phyloP scores from a whole-genome alignment of 2,888 invertebrate genomes.

The Eilema depressum region DNA sequence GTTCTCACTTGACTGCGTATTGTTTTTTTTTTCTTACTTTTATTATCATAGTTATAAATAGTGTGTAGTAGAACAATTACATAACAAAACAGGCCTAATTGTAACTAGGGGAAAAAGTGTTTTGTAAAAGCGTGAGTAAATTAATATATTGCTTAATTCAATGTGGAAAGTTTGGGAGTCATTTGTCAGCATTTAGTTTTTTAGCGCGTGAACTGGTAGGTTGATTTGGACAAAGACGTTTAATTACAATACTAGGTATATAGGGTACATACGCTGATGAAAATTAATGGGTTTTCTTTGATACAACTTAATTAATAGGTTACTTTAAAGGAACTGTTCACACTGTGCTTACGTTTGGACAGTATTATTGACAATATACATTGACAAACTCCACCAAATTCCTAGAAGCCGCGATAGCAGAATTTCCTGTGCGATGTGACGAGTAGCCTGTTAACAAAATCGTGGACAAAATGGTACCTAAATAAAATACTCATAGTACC shows the following conservation, averaged over 20 bases:
- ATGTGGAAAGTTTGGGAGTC: conserved; percentile 8
- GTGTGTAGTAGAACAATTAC: conserved; percentile 30
- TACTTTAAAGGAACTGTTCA: conserved; percentile 7
- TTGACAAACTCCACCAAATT: too few relatives aligned
- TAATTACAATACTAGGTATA: not conserved
- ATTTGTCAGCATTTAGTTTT: conserved; percentile 3
- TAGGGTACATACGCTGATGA: not conserved
- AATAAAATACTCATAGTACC: too few relatives aligned
- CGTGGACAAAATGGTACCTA: too few relatives aligned
- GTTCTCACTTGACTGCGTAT: conserved; percentile 50
- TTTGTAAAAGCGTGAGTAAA: conserved; percentile 27
- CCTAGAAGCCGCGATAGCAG: too few relatives aligned
- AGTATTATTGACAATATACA: not conserved
- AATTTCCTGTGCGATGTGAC: too few relatives aligned
- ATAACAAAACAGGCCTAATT: conserved; percentile 24
- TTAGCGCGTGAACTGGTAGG: conserved; percentile 7
- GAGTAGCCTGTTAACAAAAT: too few relatives aligned
- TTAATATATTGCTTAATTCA: conserved; percentile 17
- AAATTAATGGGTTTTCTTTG: conserved; percentile 21
- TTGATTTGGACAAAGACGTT: conserved; percentile 15
- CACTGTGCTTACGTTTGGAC: not conserved
- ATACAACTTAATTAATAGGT: not conserved
- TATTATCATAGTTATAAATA: conserved; percentile 13
- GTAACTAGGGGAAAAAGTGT: conserved; percentile 21
- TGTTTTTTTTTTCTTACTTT: conserved; percentile 36